These are phyloP conservation scores for Manduca sexta DNA, from an alignment of 1,140 invertebrate species.

Conservation along the genomic window DNA sequence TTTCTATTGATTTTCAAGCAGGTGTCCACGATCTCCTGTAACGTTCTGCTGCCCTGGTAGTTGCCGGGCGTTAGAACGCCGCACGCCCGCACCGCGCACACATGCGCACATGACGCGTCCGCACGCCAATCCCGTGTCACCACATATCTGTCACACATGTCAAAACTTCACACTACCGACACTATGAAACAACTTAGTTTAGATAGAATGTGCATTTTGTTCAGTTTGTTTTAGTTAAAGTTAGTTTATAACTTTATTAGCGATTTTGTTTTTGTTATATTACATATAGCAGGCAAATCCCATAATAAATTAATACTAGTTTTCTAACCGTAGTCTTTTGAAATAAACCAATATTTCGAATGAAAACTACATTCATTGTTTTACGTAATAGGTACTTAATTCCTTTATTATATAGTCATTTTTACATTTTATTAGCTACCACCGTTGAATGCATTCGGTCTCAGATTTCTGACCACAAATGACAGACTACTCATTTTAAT, in stretches of 20 bases:
- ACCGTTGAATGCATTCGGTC: not conserved
- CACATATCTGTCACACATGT: slow-evolving; percentile 1
- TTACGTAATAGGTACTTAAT: too few species aligned
- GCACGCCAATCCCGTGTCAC: slow-evolving; percentile 31
- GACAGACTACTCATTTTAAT: slow-evolving; percentile 3
- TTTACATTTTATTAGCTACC: not conserved
- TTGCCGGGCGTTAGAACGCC: slow-evolving; percentile 53
- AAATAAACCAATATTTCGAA: too few species aligned
- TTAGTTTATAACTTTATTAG: too few species aligned
- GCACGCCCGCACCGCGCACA: slow-evolving; percentile 63
- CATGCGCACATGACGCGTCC: slow-evolving; percentile 43
- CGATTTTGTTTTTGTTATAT: too few species aligned
- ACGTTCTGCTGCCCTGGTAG: slow-evolving; percentile 50
- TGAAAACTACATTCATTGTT: too few species aligned
- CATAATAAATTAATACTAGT: too few species aligned
- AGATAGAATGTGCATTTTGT: too few species aligned
- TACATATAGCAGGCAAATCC: too few species aligned
- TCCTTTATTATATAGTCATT: too few species aligned
- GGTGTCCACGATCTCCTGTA: slow-evolving; percentile 11
- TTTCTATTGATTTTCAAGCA: slow-evolving; percentile 22
- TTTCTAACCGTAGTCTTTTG: too few species aligned
- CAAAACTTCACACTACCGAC: not conserved
- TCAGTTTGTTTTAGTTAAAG: too few species aligned
- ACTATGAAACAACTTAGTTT: not conserved
- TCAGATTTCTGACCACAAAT: not conserved